These are phyloP conservation scores for Montipora sp. DNA, from an alignment of 64 coral and sea anemone genomes.

Conservation along the genomic window DNA sequence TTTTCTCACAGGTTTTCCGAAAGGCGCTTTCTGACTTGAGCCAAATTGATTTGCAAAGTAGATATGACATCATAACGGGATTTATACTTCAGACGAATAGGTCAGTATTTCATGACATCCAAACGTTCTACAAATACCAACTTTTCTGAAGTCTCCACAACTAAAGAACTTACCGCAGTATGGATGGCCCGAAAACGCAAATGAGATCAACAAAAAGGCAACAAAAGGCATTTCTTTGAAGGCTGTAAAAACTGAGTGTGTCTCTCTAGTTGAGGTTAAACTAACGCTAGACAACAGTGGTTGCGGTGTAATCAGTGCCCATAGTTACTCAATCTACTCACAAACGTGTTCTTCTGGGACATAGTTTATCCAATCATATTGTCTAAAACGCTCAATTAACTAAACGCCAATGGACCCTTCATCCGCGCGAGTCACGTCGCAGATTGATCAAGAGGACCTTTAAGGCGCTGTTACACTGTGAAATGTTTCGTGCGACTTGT, in stretches of 20 bases:
- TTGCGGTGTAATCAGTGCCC: not conserved
- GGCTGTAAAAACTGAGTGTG: not conserved
- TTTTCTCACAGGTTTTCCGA: too few relatives aligned
- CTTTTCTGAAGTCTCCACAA: not conserved
- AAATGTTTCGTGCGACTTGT: too few relatives aligned
- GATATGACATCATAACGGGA: too few relatives aligned
- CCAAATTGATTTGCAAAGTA: too few relatives aligned
- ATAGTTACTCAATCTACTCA: not conserved
- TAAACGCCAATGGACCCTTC: not conserved
- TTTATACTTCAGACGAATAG: too few relatives aligned
- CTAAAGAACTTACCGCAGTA: not conserved
- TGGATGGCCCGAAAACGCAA: not conserved
- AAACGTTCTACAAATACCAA: not conserved
- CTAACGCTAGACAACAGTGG: not conserved
- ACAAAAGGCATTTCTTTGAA: not conserved
- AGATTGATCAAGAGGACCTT: not conserved
- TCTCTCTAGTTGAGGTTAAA: not conserved
- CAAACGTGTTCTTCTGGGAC: not conserved
- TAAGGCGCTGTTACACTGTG: not conserved
- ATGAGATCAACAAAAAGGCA: not conserved
- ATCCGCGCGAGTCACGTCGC: not conserved
- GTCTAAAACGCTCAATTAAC: not conserved
- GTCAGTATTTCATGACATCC: too few relatives aligned
- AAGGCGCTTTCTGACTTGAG: too few relatives aligned
- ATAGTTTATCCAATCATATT: not conserved